phyloP scores from a whole-genome alignment of 2,888 invertebrate species.

The Tillus elongatus region DNA sequence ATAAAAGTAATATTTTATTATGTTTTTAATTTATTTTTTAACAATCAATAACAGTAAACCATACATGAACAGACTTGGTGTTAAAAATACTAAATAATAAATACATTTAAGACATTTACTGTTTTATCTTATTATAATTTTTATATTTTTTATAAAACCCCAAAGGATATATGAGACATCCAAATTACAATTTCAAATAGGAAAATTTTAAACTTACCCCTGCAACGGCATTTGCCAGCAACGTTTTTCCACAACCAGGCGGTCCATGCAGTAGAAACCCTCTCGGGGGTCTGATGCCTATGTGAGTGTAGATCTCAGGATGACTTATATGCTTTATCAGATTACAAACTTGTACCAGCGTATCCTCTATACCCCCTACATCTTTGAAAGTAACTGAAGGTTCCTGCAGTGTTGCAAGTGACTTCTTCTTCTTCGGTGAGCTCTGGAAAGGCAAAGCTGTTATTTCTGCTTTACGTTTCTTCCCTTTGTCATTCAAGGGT shows the following conservation, averaged over 20 bases:
- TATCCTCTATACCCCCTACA: constrained; percentile 72
- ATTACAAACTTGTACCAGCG: constrained; percentile 46
- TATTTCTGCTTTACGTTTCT: constrained; percentile 38
- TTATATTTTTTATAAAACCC: too few species aligned
- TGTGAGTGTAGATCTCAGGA: constrained; percentile 75
- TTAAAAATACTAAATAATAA: too few species aligned
- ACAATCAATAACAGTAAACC: too few species aligned
- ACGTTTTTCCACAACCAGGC: constrained; percentile 88
- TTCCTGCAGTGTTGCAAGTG: constrained; percentile 38
- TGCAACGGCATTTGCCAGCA: constrained; percentile 73
- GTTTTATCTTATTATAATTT: too few species aligned
- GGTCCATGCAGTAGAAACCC: constrained; percentile 93
- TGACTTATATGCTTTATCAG: constrained; percentile 74
- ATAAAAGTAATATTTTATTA: too few species aligned
- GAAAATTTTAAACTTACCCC: constrained; percentile 50
- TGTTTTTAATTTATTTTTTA: too few species aligned
- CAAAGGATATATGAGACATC: too few species aligned
- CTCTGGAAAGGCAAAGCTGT: constrained; percentile 7
- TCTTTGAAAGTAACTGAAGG: constrained; percentile 57
- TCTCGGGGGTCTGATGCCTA: constrained; percentile 80
- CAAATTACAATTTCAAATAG: too few species aligned
- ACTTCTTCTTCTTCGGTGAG: constrained; percentile 42
- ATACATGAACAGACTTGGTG: too few species aligned
- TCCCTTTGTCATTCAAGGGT: constrained; percentile 24
- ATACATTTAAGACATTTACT: too few species aligned